Base-by-base conservation (phyloP, 1,140 invertebrate genomes). In the Drosophila gunungcola region DNA sequence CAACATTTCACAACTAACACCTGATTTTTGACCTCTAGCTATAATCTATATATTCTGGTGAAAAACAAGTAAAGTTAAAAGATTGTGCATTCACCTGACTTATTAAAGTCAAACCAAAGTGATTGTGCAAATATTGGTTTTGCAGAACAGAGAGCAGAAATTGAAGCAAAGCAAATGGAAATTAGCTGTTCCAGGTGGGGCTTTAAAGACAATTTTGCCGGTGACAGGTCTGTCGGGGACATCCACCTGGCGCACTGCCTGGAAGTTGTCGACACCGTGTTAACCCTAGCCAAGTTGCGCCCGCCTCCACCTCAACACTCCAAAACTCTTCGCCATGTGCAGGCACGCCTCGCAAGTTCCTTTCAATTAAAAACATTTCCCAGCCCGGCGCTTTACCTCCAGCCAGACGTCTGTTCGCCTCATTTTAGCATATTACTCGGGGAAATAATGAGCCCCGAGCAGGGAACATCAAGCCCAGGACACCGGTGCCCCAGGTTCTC, bases 301-400 rank as follows among this genome's bases (percentile, higher is more conserved):
- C 53, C n/a, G 16, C 7, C 48, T 29, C 69, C 21, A 4, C 11
- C 4, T 4, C 39, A 7, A 10, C 42, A 13, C 48, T n/a, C 45
- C 10, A 2, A 27, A 58, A 32, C 25, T 60, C 43, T 32, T 41
- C 41, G 21, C 53, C 65, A 49, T 70, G 48, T 52, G 54, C 56
- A 48, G 72, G 57, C 73, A 75, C 72, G 72, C 73, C 73, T 75
- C 61, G 73, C 72, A 65, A 75, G 72, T 75, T 75, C 72, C 74
- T 75, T 75, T 75, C 73, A 75, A 75, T 75, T 75, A 75, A 75
- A 75, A 75, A 75, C 73, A 75, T 75, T 75, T 75, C 73, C 73
- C 73, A 75, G 73, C 60, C 61, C 73, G 53, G 32, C 61, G 72
- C 53, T 75, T 75, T 57, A 46, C 48, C 72, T 41, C 45, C 73